These are phyloP conservation scores for Patiria miniata DNA, from an alignment of 35 echinoderm and acorn worm genomes.

Conservation along the genomic window DNA sequence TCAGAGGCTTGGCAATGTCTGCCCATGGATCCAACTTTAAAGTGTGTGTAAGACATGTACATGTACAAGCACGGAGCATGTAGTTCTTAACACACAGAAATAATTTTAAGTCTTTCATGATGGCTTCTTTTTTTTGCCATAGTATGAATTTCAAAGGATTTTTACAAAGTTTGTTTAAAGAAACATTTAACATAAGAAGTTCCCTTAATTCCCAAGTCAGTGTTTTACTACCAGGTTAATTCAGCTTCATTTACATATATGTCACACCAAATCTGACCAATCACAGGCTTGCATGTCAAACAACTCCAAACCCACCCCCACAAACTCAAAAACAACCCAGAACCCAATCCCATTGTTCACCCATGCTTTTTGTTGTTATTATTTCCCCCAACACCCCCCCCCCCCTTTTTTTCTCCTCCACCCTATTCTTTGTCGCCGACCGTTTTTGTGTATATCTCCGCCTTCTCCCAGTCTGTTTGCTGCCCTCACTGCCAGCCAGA, in stretches of 20 bases:
- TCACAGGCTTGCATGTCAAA: background rate
- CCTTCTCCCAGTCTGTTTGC: constrained; percentile 79
- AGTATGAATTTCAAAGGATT: too few relatives aligned
- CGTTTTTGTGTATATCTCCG: background rate
- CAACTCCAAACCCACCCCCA: background rate
- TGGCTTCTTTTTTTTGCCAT: too few relatives aligned
- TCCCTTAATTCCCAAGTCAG: too few relatives aligned
- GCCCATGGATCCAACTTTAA: too few relatives aligned
- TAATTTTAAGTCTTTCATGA: too few relatives aligned
- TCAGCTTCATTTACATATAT: background rate
- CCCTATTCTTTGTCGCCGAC: background rate
- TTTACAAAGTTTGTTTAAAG: too few relatives aligned
- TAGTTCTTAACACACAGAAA: too few relatives aligned
- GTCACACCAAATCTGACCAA: background rate
- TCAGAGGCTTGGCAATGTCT: too few relatives aligned
- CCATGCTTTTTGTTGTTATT: constrained; percentile 16
- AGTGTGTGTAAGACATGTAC: too few relatives aligned
- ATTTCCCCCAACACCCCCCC: background rate
- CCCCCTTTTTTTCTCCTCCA: background rate
- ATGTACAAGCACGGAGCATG: too few relatives aligned
- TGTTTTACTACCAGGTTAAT: too few relatives aligned
- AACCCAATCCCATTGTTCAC: background rate
- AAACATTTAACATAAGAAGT: too few relatives aligned
- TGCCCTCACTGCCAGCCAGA: constrained; percentile 83
- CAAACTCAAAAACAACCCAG: background rate